Base-by-base conservation (phyloP, 2,113 vertebrate species). In the Phalacrocorax brasilianus region DNA sequence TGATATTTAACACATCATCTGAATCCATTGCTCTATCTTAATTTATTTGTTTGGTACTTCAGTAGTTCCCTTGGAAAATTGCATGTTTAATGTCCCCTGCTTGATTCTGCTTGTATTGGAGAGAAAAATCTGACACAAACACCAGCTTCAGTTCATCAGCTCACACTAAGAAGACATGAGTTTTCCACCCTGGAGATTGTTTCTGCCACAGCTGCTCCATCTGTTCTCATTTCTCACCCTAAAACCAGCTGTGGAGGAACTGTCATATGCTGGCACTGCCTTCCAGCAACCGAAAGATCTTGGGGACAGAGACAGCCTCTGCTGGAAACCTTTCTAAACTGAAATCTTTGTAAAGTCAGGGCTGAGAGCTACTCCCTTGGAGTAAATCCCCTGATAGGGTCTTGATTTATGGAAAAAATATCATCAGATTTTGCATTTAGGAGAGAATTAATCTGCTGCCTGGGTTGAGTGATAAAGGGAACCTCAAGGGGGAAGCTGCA, bases 191-290 rank as follows among this genome's bases (percentile, higher is more conserved):
- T 83, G 91, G 90, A 96, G 88, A 91, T 85, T 87, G 66, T 94
- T 95, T 81, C 87, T 93, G 66, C 62, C 89, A 79, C 81, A 91
- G 84, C 53, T 93, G 44, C 53, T 92, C 94, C 89, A 88, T 89
- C 93, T 96, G 93, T 70, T 95, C 87, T 61, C 30, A 23, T 94
- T 96, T 93, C 75, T 90, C 74, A 90, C 67, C 88, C 91, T 93
- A 91, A 91, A 93, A 91, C 21, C 93, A 96, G 55, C 88, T 90
- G 74, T 83, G 87, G 66, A 93, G 56, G 4, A 30, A 30, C 21
- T 91, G 65, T 75, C 61, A 58, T 3, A 45, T 1, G 1, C 42
- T 40, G 45, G 78, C 47, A 26, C 32, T 88, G n/a, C 59, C 82
- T 83, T 77, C 55, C 55, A 94, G 84, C 58, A 38, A 6, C 7